Percentiles rank a stretch among this genome's conserved stretches.
Evolutionary conservation across 2,888 invertebrate species (phyloP).

Genomic region (Temnothorax ravouxi): DNA sequence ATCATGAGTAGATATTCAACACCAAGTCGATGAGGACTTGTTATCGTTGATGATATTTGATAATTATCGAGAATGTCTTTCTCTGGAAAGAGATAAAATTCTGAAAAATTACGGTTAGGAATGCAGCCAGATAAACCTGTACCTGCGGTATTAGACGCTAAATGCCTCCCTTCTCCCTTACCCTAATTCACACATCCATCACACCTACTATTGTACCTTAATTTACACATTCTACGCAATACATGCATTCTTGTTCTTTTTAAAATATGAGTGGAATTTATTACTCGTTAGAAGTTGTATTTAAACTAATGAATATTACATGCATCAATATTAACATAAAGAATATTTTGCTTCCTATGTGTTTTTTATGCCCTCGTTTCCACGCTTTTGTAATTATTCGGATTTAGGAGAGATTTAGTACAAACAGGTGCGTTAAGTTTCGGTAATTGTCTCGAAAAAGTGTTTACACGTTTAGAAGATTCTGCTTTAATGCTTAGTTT

Average conservation of each 20-base stretch:
- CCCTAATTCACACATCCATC: constrained; percentile 37
- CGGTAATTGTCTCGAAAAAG: not conserved
- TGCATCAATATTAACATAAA: not conserved
- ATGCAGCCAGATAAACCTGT: constrained; percentile 16
- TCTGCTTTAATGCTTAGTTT: not conserved
- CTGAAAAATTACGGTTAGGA: constrained; percentile 20
- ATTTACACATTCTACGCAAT: constrained; percentile 22
- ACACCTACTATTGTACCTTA: constrained; percentile 24
- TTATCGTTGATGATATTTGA: not conserved
- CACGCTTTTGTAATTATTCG: not conserved
- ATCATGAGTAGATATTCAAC: not conserved
- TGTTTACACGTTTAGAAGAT: not conserved
- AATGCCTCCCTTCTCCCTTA: constrained; percentile 15
- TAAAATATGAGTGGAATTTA: constrained; percentile 4
- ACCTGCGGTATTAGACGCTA: constrained; percentile 21
- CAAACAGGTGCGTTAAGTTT: too few relatives aligned
- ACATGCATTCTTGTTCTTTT: constrained; percentile 13
- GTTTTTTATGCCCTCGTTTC: not conserved
- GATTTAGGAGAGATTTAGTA: not conserved
- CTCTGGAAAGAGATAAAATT: not conserved
- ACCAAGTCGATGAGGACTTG: not conserved
- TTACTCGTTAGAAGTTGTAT: not conserved
- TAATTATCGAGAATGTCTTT: constrained; percentile 8
- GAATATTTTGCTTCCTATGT: not conserved
- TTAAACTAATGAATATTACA: not conserved